Percentiles rank a stretch among this genome's conserved stretches.
phyloP scores from a whole-genome alignment of 2,888 invertebrate species.

The Stenurella melanura region DNA sequence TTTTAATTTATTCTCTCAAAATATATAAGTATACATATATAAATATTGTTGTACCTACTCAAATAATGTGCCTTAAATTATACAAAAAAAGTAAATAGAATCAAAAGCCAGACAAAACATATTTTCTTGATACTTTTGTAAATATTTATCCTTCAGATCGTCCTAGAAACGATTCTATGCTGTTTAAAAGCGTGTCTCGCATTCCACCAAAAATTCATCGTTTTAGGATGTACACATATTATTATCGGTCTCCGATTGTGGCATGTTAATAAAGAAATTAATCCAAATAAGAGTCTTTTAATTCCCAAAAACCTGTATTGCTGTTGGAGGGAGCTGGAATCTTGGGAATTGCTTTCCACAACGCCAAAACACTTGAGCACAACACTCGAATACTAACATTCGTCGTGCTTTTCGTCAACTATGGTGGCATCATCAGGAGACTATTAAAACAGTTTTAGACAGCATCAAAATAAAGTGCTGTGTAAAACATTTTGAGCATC shows the following conservation, averaged over 20 bases:
- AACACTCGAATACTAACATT: too few relatives aligned
- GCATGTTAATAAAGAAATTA: conserved; percentile 47
- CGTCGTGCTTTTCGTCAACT: too few relatives aligned
- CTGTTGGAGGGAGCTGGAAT: too few relatives aligned
- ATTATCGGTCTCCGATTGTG: conserved; percentile 44
- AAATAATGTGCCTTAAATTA: conserved; percentile 66
- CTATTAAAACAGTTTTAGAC: too few relatives aligned
- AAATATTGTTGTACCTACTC: conserved; percentile 43
- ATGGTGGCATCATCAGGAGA: too few relatives aligned
- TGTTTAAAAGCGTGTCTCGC: conserved; percentile 69
- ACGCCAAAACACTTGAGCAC: too few relatives aligned
- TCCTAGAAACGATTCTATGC: conserved; percentile 47
- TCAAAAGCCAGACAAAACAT: conserved; percentile 32
- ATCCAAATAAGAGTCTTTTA: neutral
- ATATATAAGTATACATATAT: conserved; percentile 43
- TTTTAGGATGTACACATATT: conserved; percentile 47
- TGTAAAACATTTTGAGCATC: too few relatives aligned
- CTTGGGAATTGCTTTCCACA: too few relatives aligned
- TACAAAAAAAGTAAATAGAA: conserved; percentile 57
- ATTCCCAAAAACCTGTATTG: neutral
- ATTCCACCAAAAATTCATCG: conserved; percentile 65
- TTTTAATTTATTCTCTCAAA: conserved; percentile 55
- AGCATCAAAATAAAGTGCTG: too few relatives aligned
- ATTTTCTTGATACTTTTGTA: conserved; percentile 54
- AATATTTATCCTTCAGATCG: conserved; percentile 50